Evolutionary conservation across 2,113 vertebrate species (phyloP).

Genomic region (Hippocampus comes): DNA sequence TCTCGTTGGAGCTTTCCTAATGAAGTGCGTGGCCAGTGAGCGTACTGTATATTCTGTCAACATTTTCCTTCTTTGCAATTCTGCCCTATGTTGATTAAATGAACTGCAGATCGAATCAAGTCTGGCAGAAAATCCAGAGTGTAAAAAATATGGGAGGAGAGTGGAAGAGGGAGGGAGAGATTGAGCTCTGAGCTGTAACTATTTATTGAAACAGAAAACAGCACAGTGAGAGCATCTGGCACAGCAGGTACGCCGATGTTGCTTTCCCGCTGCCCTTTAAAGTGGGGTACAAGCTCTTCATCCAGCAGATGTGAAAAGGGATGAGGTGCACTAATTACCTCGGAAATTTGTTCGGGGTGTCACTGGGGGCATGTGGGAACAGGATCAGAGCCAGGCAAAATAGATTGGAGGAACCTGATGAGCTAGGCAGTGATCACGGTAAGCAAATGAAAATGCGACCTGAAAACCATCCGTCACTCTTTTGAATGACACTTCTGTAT

Average conservation of each 20-base stretch:
- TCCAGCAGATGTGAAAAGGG: conserved; percentile 52
- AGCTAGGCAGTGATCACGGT: conserved; percentile 10
- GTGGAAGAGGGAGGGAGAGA: background rate
- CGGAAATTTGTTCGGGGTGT: conserved; percentile 47
- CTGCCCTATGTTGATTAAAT: background rate
- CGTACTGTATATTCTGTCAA: background rate
- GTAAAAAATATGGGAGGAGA: background rate
- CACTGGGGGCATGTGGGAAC: conserved; percentile 29
- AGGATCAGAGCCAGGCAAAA: conserved; percentile 53
- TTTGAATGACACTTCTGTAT: conserved; percentile 3
- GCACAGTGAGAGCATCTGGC: conserved; percentile 38
- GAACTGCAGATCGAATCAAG: background rate
- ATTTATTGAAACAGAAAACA: conserved; percentile 34
- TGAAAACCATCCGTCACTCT: conserved; percentile 1
- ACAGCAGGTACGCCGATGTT: conserved; percentile 22
- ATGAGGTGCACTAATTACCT: conserved; percentile 57
- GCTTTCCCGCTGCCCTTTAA: background rate
- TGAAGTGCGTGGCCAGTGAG: background rate
- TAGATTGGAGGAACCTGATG: conserved; percentile 11
- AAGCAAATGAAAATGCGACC: background rate
- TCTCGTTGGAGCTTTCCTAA: background rate
- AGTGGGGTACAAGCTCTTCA: background rate
- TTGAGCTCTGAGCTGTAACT: conserved; percentile 12
- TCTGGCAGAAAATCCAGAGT: conserved; percentile 6
- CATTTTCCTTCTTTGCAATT: background rate